These are phyloP conservation scores for Nomada fabriciana DNA, from an alignment of 2,888 invertebrate genomes.

Conservation along the genomic window DNA sequence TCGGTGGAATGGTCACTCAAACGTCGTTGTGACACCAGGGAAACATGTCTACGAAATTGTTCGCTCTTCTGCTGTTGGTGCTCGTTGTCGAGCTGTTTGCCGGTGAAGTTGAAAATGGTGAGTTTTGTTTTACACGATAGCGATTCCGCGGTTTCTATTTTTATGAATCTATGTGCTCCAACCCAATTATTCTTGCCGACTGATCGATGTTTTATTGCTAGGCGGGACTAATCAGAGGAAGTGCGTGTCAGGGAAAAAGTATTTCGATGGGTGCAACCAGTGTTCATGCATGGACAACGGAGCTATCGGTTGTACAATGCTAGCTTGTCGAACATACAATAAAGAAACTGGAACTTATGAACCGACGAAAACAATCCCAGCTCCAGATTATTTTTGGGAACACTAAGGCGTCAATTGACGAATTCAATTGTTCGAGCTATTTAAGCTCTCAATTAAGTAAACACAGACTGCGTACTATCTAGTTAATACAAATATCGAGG, in stretches of 20 bases:
- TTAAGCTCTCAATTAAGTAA: background rate
- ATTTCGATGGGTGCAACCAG: slow-evolving; percentile 61
- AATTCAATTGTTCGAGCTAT: background rate
- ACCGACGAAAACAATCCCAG: background rate
- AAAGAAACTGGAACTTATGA: background rate
- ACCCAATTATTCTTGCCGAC: background rate
- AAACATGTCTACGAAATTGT: slow-evolving; percentile 4
- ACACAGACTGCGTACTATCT: background rate
- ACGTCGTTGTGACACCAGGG: background rate
- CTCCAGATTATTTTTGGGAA: background rate
- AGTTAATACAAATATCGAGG: too few relatives aligned
- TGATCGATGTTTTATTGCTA: background rate
- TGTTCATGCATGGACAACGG: slow-evolving; percentile 41
- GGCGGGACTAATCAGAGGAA: slow-evolving; percentile 3
- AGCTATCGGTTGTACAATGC: slow-evolving; percentile 34
- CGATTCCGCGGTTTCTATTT: background rate
- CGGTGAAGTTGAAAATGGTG: background rate
- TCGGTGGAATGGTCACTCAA: background rate
- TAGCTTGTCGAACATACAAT: slow-evolving; percentile 1
- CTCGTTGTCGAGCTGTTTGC: background rate
- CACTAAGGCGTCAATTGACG: background rate
- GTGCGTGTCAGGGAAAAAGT: slow-evolving; percentile 47
- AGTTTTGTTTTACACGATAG: background rate
- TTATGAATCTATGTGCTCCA: background rate
- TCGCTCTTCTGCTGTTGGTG: background rate